Evolutionary conservation across 1,140 invertebrate species (phyloP).

Genomic region (Drosophila kikkawai): DNA sequence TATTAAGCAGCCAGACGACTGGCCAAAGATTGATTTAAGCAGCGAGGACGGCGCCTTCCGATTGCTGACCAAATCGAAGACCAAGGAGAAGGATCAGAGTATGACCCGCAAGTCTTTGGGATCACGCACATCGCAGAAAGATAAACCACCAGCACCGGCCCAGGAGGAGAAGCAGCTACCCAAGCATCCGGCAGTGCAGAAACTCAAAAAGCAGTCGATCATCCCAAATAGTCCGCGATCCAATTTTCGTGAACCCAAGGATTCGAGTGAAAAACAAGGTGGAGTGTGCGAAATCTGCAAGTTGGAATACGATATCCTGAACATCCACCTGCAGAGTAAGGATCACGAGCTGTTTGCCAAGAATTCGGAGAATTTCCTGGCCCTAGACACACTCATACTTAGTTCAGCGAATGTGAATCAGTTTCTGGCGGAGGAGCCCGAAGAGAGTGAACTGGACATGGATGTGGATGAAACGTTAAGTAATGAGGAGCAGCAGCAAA

Average conservation of each 20-base stretch:
- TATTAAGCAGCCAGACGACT: conserved; percentile 78
- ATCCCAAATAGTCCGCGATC: conserved; percentile 58
- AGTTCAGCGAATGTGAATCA: conserved; percentile 69
- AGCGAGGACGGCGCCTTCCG: conserved; percentile 82
- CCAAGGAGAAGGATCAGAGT: conserved; percentile 51
- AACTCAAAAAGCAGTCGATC: conserved; percentile 42
- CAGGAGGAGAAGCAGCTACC: conserved; percentile 26
- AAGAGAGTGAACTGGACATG: conserved; percentile 68
- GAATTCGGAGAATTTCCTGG: conserved; percentile 90
- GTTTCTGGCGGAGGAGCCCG: conserved; percentile 60
- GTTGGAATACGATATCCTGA: conserved; percentile 88
- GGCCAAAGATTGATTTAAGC: conserved; percentile 78
- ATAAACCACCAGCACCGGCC: conserved; percentile 17
- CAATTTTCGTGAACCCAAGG: conserved; percentile 60
- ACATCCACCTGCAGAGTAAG: conserved; percentile 89
- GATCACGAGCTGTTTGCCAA: conserved; percentile 90
- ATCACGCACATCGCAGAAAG: conserved; percentile 61
- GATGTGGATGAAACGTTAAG: conserved; percentile 72
- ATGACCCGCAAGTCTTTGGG: conserved; percentile 69
- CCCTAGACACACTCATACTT: conserved; percentile 89
- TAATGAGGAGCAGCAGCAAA: conserved; percentile 55
- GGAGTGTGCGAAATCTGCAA: conserved; percentile 92
- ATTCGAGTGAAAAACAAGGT: conserved; percentile 85
- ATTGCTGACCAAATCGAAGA: conserved; percentile 48
- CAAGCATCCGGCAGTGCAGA: conserved; percentile 49